Evolutionary conservation across 2,113 vertebrate species (phyloP).

Genomic region (Hyaena hyaena): DNA sequence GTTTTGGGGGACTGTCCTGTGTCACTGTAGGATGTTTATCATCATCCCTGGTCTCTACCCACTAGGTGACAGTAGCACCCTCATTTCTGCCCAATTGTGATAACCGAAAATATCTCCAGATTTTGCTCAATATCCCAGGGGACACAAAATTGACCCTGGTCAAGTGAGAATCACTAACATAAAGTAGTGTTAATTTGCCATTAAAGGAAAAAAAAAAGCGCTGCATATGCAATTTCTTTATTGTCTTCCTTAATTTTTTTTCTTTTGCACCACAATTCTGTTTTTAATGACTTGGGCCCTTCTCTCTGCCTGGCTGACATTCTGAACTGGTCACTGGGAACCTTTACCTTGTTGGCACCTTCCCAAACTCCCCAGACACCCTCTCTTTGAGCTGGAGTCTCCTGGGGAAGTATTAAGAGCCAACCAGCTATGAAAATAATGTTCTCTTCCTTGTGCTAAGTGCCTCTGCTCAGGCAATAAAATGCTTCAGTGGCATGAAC

Average conservation of each 20-base stretch:
- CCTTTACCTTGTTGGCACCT: slow-evolving; percentile 8
- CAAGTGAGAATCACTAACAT: background rate
- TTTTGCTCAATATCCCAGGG: background rate
- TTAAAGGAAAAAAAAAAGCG: background rate
- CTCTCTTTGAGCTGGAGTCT: slow-evolving; percentile 14
- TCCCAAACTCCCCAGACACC: background rate
- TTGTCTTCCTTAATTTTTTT: background rate
- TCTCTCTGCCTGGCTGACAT: slow-evolving; percentile 6
- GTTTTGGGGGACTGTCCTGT: background rate
- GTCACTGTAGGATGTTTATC: background rate
- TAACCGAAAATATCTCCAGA: background rate
- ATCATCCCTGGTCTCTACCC: background rate
- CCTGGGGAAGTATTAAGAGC: slow-evolving; percentile 44
- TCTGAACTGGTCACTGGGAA: slow-evolving; percentile 13
- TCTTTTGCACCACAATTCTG: background rate
- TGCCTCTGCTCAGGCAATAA: slow-evolving; percentile 57
- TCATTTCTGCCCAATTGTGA: background rate
- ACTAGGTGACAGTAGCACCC: background rate
- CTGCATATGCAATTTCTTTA: background rate
- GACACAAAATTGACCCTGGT: background rate
- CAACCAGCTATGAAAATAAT: slow-evolving; percentile 51
- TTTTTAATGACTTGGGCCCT: background rate
- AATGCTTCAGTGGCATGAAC: slow-evolving; percentile 57
- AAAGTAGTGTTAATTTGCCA: background rate
- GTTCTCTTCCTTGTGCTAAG: slow-evolving; percentile 57